These are phyloP conservation scores for Hyles vespertilio DNA, from an alignment of 1,140 invertebrate genomes.

Conservation along the genomic window DNA sequence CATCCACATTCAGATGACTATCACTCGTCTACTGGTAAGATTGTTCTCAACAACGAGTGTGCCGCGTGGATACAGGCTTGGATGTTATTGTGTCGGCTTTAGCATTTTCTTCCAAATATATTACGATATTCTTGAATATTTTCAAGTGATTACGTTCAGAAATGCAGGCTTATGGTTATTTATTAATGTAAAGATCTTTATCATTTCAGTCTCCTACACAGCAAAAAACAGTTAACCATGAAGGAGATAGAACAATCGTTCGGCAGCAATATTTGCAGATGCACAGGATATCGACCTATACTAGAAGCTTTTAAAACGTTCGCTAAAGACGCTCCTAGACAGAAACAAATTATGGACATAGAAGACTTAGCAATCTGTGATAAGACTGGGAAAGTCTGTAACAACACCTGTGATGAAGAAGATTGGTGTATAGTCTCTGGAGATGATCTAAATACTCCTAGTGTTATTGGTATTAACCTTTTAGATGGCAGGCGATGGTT, in stretches of 20 bases:
- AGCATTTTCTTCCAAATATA: too few species aligned
- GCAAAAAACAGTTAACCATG: conserved; percentile 70
- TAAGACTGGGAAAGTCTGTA: conserved; percentile 45
- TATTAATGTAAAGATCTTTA: too few species aligned
- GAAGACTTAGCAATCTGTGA: conserved; percentile 52
- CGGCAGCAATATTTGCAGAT: conserved; percentile 86
- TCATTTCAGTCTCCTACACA: conserved; percentile 51
- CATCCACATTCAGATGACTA: too few species aligned
- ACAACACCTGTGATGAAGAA: conserved; percentile 22
- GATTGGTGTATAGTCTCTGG: conserved; percentile 31
- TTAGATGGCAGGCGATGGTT: conserved; percentile 56
- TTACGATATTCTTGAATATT: too few species aligned
- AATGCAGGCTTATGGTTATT: too few species aligned
- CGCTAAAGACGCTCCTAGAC: conserved; percentile 45
- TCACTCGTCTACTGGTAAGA: too few species aligned
- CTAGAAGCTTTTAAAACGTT: conserved; percentile 86
- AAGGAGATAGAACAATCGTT: conserved; percentile 81
- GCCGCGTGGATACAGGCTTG: too few species aligned
- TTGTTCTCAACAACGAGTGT: too few species aligned
- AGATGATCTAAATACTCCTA: conserved; percentile 23
- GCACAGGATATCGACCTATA: conserved; percentile 88
- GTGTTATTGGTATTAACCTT: conserved; percentile 9
- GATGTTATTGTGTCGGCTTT: too few species aligned
- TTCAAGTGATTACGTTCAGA: too few species aligned
- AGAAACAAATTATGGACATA: conserved; percentile 32